These are phyloP conservation scores for Myotis myotis DNA, from an alignment of 2,797 vertebrate genomes.

Conservation along the genomic window DNA sequence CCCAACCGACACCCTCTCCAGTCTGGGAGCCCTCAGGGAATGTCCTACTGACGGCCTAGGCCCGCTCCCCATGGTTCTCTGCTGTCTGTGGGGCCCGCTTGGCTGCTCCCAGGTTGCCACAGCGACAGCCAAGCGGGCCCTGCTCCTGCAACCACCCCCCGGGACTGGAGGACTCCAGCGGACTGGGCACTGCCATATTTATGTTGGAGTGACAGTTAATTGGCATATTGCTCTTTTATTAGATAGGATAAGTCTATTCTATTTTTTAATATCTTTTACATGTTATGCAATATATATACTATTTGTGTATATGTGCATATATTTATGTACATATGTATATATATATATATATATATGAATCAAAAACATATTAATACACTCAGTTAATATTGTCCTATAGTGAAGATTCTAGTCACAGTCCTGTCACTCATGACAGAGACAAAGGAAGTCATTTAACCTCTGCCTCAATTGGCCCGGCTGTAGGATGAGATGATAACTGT, in stretches of 20 bases:
- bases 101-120: no score
- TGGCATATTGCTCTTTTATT: no score
- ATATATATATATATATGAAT: not conserved
- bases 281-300: not conserved
- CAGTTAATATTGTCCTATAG: not conserved
- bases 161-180: no score
- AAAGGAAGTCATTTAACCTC: constrained; percentile 5
- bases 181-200: no score
- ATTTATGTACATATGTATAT: not conserved
- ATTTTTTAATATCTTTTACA: not conserved
- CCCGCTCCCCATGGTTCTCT: no score
- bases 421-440: not conserved
- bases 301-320: not conserved
- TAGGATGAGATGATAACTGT: not conserved
- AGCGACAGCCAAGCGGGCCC: no score
- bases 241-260: not conserved
- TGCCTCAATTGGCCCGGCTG: not conserved
- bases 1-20: no score
- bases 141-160: no score
- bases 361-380: not conserved
- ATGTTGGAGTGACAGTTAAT: no score
- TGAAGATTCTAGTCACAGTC: not conserved
- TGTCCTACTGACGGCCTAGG: no score
- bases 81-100: no score
- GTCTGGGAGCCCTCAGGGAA: no score